Evolutionary conservation across 2,113 vertebrate genomes (phyloP), one percentile per base, ranked within the genome.

Genomic region (Catharus bicknelli): DNA sequence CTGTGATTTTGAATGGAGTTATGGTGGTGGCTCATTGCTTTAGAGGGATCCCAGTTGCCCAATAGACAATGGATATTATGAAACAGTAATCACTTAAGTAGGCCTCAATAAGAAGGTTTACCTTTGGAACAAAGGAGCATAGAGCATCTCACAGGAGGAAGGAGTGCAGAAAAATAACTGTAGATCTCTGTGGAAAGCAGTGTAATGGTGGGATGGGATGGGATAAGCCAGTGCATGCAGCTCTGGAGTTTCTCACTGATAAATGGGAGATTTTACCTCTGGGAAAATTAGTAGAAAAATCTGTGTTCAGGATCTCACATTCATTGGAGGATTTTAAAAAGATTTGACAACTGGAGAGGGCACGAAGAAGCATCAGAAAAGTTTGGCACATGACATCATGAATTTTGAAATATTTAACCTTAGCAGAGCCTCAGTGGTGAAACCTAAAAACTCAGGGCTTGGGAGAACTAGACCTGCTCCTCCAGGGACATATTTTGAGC

Each of bases 21-120:
- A 3, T 0, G 1, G 50, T 0, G 7, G 43, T 19, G 13, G 48
- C 26, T 84, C 5, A 0, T 48, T 72, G 50, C 27, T 43, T 5
- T 4, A 13, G 82, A 76, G 58, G 42, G 72, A 69, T 86, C 67
- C 70, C 8, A 2, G 6, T 23, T 87, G 69, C 81, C 25, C 13
- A 29, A 8, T 58, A 29, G 73, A 26, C 70, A 45, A 1, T 42
- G 67, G 30, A 9, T 29, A 32, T 85, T 68, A 59, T 13, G 66
- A 68, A 85, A 76, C 67, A 42, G 29, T 43, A 27, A 54, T 58
- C 20, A 0, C 63, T 58, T 43, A 18, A 50, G 66, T 17, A 47
- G 84, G 62, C 32, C 38, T 76, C n/a, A 2, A 0, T 23, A 54
- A 80, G 47, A 30, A 81, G 48, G 25, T 82, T 76, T 83, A 15